Evolutionary conservation across 2,113 vertebrate genomes (phyloP).

Genomic region (Camelus dromedarius): DNA sequence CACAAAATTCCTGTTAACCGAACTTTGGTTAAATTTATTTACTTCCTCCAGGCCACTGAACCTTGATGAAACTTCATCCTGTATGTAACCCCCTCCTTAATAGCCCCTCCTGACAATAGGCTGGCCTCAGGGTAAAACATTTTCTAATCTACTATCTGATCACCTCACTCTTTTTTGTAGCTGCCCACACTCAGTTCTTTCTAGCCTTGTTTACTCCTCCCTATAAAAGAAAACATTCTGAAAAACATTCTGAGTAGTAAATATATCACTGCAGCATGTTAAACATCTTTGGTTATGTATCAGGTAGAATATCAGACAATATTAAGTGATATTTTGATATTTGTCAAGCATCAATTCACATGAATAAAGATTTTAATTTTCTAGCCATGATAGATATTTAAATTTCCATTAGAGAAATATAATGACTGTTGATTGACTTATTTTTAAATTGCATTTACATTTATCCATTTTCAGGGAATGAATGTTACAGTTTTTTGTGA

Average conservation of each 20-base stretch:
- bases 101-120: too few species aligned
- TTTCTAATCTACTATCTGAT: too few species aligned
- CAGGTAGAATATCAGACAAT: not conserved
- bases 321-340: conserved; percentile 11
- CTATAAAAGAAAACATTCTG: too few species aligned
- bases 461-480: not conserved
- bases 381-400: not conserved
- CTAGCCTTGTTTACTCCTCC: too few species aligned
- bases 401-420: not conserved
- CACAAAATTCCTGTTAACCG: not conserved
- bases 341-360: not conserved
- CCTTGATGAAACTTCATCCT: not conserved
- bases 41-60: not conserved
- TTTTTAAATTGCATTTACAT: too few species aligned
- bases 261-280: not conserved
- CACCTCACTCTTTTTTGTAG: too few species aligned
- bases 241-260: not conserved
- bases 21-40: not conserved
- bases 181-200: too few species aligned
- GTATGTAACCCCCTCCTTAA: not conserved
- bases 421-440: not conserved
- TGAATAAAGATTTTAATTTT: not conserved
- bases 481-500: not conserved
- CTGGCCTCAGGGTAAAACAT: too few species aligned
- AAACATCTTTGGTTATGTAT: not conserved